Conservation (phyloP, 2,113 vertebrate species). For the Bubo blakistoni region DNA sequence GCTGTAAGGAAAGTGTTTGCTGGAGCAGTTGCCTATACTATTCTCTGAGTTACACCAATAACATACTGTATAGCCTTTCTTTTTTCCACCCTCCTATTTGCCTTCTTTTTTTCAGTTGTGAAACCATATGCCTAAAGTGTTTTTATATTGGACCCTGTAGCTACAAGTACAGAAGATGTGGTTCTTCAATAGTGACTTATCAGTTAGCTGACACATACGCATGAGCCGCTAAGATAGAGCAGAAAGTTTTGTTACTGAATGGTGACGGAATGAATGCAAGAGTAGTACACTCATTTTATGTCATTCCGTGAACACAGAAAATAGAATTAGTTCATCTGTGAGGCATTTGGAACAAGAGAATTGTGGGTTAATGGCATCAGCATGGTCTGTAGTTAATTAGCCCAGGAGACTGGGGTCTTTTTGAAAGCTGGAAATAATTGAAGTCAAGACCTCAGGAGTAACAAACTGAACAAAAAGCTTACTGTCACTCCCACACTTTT, state of each 20-base stretch:
- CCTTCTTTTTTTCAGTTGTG: background rate
- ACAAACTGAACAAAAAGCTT: background rate
- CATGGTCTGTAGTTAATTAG: background rate
- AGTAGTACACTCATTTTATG: background rate
- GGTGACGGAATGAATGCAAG: background rate
- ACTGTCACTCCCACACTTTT: background rate
- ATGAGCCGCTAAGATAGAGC: slow-evolving; percentile 2
- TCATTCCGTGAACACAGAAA: background rate
- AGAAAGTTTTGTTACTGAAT: background rate
- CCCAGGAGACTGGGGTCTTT: background rate
- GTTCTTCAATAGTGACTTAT: background rate
- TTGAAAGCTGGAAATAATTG: background rate
- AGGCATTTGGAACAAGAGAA: background rate
- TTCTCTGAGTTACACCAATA: background rate
- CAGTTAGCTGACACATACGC: background rate
- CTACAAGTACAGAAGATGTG: background rate
- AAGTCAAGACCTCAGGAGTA: background rate
- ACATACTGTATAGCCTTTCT: background rate
- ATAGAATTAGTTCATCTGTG: background rate
- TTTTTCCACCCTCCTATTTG: background rate
- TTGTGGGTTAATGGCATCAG: background rate
- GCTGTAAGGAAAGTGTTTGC: background rate
- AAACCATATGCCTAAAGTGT: background rate
- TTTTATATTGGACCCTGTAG: background rate
- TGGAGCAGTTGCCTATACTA: background rate